Evolutionary conservation across 2,113 vertebrate genomes (phyloP), one percentile per base, ranked within the genome.

Genomic region (Pogona vitticeps): DNA sequence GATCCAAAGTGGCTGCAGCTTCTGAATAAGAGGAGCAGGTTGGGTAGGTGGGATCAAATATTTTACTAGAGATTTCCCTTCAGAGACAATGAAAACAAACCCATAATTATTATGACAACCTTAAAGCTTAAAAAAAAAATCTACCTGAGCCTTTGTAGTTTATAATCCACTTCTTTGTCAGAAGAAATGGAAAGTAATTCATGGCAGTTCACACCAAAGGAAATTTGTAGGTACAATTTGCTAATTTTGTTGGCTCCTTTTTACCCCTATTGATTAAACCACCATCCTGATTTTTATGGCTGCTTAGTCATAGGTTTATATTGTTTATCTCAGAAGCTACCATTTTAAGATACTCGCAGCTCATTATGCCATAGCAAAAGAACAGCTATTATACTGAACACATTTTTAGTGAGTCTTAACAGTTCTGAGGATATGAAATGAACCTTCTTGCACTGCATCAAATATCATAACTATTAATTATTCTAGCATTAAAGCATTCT

Each of bases 401-500:
- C 71, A 88, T 86, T 92, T 91, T 88, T 85, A 77, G 58, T 91
- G n/a, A 92, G 73, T 42, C 92, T n/a, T 87, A 88, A 94, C 59
- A 87, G 86, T 86, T 88, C 52, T 17, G 68, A 87, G 85, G 71
- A 90, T 85, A 76, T 86, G 67, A 93, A 90, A 88, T 93, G 89
- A 92, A 89, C 87, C 80, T 91, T 94, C 92, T 94, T 89, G 84
- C 93, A 91, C 68, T 85, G 61, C 88, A 86, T 89, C 65, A 89
- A 88, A 83, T 91, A 86, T 80, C 83, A 85, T 89, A 95, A 88
- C 87, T 92, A 92, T 93, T 95, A 94, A 92, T 95, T 94, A 92
- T 94, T 94, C 91, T 94, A 89, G 84, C 88, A 90, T 89, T 83
- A 91, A 80, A 81, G 86, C 87, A 80, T 92, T 92, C 93, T 82